phyloP scores from a whole-genome alignment of 2,113 vertebrate species.

The Zosterops japonicus region DNA sequence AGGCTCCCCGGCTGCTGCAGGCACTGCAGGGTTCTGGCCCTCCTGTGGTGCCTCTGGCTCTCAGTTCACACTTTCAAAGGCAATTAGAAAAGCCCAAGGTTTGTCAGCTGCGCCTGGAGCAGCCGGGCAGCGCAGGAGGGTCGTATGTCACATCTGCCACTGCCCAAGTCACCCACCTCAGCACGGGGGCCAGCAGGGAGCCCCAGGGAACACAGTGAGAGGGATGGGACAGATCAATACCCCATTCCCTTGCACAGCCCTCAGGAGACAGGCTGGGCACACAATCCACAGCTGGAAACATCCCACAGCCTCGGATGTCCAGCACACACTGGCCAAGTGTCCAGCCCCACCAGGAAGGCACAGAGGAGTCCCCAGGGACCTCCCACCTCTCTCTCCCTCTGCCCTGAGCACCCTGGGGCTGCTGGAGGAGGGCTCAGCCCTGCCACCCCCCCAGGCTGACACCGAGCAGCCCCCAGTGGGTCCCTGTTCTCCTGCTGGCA shows the following conservation, averaged over 20 bases:
- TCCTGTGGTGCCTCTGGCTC: neutral
- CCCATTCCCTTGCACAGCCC: fast-evolving
- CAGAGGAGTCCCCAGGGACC: fast-evolving
- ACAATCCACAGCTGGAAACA: neutral
- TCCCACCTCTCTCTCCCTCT: neutral
- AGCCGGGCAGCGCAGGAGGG: neutral
- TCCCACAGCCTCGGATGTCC: neutral
- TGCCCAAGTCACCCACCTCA: fast-evolving
- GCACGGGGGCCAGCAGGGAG: fast-evolving
- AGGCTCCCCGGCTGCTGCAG: neutral
- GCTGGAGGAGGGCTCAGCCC: neutral
- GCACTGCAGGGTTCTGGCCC: neutral
- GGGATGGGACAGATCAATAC: neutral
- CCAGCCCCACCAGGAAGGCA: fast-evolving
- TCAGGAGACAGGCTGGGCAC: neutral
- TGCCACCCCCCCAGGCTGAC: neutral
- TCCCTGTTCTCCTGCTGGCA: fast-evolving
- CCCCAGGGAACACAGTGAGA: fast-evolving
- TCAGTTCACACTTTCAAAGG: neutral
- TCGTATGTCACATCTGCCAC: neutral
- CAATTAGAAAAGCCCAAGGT: neutral
- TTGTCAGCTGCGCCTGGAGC: neutral
- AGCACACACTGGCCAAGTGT: fast-evolving
- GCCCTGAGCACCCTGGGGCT: neutral
- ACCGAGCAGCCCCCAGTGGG: fast-evolving